These are phyloP conservation scores for Empis livida DNA, from an alignment of 2,888 invertebrate species.

Conservation along the genomic window DNA sequence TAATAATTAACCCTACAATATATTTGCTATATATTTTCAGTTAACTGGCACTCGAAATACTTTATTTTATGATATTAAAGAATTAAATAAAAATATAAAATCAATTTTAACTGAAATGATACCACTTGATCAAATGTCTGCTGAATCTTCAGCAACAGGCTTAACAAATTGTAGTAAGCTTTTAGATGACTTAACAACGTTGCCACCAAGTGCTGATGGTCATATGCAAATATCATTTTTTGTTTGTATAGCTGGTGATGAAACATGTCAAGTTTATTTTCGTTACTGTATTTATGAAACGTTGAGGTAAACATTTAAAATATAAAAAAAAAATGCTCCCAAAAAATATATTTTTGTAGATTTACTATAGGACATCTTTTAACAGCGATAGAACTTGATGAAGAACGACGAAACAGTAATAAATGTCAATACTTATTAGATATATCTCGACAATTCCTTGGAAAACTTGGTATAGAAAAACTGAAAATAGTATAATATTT, in stretches of 20 bases:
- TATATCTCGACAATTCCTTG: constrained; percentile 51
- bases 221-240: constrained; percentile 11
- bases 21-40: constrained; percentile 5
- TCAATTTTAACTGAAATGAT: constrained; percentile 1
- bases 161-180: too few species aligned
- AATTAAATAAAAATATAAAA: neutral
- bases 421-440: constrained; percentile 51
- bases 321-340: too few species aligned
- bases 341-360: constrained; percentile 5
- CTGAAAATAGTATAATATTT: too few species aligned
- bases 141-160: too few species aligned
- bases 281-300: constrained; percentile 13
- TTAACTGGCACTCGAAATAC: constrained; percentile 13
- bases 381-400: constrained; percentile 50
- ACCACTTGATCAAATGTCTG: too few species aligned
- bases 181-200: too few species aligned
- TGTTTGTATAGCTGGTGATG: constrained; percentile 14
- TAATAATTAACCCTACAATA: too few species aligned
- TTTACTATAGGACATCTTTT: constrained; percentile 33
- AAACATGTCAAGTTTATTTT: constrained; percentile 6
- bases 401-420: constrained; percentile 45
- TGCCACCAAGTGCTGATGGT: too few species aligned
- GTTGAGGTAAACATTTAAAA: constrained; percentile 9
- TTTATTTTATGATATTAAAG: constrained; percentile 13
- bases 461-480: constrained; percentile 12